Base-by-base conservation (phyloP, 2,113 vertebrate genomes). In the Mungos mungo region DNA sequence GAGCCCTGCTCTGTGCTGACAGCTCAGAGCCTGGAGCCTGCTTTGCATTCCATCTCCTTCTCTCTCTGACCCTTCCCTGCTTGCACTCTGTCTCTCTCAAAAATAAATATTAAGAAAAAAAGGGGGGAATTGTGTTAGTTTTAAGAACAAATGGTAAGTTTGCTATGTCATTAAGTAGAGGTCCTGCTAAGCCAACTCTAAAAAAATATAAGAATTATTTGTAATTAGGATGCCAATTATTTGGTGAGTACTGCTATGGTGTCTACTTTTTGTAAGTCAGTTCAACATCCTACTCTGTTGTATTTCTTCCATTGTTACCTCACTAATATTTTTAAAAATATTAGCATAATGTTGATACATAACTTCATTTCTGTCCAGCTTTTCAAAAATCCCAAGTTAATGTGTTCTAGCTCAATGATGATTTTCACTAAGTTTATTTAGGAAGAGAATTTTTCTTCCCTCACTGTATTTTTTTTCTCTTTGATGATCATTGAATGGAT, bases 151-250 rank as follows among this genome's bases (percentile, higher is more conserved):
- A 72, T 12, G 89, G 14, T 47, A 97, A 50, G 23, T 94, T 97
- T 88, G 79, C 29, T 93, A 35, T 88, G 65, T 38, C 38, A 77
- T 88, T 23, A 88, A 77, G 31, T 33, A 72, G 14, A 94, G 45
- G 50, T 57, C 47, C 33, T 94, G n/a, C 47, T 95, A 79, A 83
- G 31, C 12, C 21, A 81, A 35, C 15, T 81, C 88, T 96, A 84
- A 92, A 76, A 90, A 90, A 96, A 74, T 1, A 11, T 69, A 95
- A 88, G 45, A 89, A 88, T 93, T 88, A 65, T 7, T 83, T 94
- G n/a, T 57, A 95, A 90, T 88, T 83, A 97, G 12, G 93, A 81
- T 95, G 33, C 21, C 38, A 95, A 82, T 82, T 94, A 85, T 85
- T 95, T 96, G 14, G 54, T 72, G 96, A 72, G 38, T 80, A 13